Conservation (phyloP, 2,113 vertebrate genomes). For the Montifringilla adamsi region DNA sequence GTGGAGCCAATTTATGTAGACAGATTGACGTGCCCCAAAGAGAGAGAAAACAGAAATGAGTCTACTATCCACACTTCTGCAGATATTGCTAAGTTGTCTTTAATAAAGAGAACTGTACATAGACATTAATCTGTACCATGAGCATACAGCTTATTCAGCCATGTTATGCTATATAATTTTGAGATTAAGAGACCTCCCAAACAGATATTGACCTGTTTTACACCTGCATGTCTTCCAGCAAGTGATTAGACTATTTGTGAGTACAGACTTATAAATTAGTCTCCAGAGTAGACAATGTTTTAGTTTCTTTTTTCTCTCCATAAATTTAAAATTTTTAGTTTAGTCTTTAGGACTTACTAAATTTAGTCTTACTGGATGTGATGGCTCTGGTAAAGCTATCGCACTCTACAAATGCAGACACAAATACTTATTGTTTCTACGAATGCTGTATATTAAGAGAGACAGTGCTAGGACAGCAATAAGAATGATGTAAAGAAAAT, state of each 20-base stretch:
- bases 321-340: background rate
- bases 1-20: background rate
- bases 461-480: background rate
- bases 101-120: background rate
- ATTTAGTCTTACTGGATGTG: background rate
- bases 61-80: background rate
- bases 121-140: background rate
- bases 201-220: background rate
- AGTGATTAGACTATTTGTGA: background rate
- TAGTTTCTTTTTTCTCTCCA: background rate
- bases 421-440: background rate
- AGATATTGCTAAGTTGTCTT: background rate
- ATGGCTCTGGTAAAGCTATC: background rate
- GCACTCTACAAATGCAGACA: background rate
- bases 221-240: background rate
- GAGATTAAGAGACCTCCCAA: background rate
- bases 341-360: background rate
- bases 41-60: background rate
- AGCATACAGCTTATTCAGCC: background rate
- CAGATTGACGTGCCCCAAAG: background rate
- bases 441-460: background rate
- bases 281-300: background rate
- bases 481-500: background rate
- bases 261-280: background rate
- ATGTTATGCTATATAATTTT: background rate